Conservation (phyloP, 2,113 vertebrate species). For the Capreolus pygargus region DNA sequence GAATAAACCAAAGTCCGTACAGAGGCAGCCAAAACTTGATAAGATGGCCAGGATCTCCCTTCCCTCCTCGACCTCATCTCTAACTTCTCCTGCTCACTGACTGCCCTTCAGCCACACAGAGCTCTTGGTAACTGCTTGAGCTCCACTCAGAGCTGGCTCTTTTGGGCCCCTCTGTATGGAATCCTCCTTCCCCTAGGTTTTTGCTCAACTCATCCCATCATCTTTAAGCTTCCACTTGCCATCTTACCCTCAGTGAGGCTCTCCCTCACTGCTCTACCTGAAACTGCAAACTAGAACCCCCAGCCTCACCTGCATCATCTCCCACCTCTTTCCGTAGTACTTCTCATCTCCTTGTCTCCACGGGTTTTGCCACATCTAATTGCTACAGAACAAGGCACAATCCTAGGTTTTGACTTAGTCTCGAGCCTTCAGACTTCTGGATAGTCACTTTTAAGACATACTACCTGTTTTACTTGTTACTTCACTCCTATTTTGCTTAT, state of each 20-base stretch:
- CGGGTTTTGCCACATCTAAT: neutral
- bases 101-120: neutral
- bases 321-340: neutral
- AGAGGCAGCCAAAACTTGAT: neutral
- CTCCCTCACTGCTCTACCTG: neutral
- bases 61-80: neutral
- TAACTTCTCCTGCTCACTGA: neutral
- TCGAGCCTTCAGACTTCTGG: neutral
- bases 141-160: neutral
- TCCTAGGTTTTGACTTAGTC: neutral
- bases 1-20: neutral
- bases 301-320: rapidly evolving
- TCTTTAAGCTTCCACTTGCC: neutral
- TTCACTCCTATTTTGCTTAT: neutral
- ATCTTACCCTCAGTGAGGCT: neutral
- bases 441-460: neutral
- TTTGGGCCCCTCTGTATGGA: neutral
- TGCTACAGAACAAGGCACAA: neutral
- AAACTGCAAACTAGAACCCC: neutral
- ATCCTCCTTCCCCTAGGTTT: neutral
- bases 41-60: neutral
- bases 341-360: neutral
- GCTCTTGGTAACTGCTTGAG: neutral
- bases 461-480: neutral
- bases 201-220: neutral